Conservation (phyloP, 2,797 vertebrate genomes). For the Hirundo rustica region DNA sequence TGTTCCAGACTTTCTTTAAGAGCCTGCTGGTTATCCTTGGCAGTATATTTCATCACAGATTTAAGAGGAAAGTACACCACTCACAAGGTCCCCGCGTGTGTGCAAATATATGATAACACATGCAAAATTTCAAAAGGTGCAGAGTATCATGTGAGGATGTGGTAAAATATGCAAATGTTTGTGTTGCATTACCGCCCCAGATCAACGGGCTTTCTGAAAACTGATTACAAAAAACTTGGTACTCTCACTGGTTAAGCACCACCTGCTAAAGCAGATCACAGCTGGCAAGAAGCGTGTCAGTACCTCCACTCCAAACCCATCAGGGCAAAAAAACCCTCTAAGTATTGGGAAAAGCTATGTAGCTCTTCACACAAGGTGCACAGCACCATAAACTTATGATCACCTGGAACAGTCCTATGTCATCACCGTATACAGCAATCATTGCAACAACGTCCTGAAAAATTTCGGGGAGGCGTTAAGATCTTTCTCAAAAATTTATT, state of each 20-base stretch:
- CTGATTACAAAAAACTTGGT: background rate
- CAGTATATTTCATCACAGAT: background rate
- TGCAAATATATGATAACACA: background rate
- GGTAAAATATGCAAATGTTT: slow-evolving; percentile 12
- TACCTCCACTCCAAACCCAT: background rate
- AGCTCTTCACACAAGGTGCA: background rate
- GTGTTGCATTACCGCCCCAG: background rate
- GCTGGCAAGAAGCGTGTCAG: background rate
- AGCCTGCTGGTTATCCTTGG: background rate
- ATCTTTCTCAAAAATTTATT: background rate
- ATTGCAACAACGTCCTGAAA: background rate
- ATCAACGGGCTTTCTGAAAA: background rate
- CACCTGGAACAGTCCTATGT: background rate
- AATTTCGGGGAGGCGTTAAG: background rate
- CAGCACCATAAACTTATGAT: background rate
- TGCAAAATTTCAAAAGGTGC: background rate
- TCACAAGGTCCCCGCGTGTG: background rate
- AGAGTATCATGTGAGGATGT: background rate
- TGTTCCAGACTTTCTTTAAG: background rate
- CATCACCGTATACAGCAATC: fast-evolving
- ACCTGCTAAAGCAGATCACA: background rate
- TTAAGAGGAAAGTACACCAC: background rate
- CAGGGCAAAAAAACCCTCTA: background rate
- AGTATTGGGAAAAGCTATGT: background rate
- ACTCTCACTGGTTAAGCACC: background rate